Base-by-base conservation (phyloP, 2,888 invertebrate species). In the Euzetes globulus region DNA sequence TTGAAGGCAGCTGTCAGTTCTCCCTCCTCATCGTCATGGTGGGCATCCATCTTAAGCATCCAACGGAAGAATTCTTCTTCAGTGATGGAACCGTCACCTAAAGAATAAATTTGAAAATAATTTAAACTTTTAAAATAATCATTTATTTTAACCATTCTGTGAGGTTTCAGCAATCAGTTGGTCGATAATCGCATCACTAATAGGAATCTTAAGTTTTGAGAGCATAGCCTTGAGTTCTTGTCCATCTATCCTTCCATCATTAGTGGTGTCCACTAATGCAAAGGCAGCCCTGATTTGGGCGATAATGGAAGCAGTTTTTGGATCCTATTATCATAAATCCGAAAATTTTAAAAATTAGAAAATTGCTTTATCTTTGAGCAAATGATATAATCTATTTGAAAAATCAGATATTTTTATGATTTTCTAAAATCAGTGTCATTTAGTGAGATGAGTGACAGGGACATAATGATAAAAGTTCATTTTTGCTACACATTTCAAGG, bases 21-120 rank as follows among this genome's bases (percentile, higher is more conserved):
- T 27, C 65, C 65, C 41, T 65, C 65, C n/a, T 19, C 41, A 22
- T 65, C 65, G 29, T 65, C 65, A 1, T 41, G 29, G 11, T 65
- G 65, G 1, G 65, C 65, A 17, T 65, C 65, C 65, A 65, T 65
- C n/a, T 65, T 29, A 41, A 65, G 65, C 65, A 65, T 65, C 65
- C 65, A 65, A 9, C 65, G 37, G 19, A 65, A 65, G n/a, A 65
- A 65, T 19, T 65, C 65, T 41, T 65, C 65, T 65, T 65, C 65
- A 41, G 65, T 65, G 6, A 65, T 65, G 6, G 41, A 37, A 15
- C 65, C 65, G 41, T 65, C 65, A 2, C 65, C 65, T 65, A 65
- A 60, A 29, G 6, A 19, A 9, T 19, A 15, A 11, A 41, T 19
- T 17, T 41, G 29, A 33, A 1, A 63, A 29, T 6, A 19, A 22